Percentiles rank a stretch among this genome's conserved stretches.
These are phyloP conservation scores for Acleris sparsana DNA, from an alignment of 2,888 invertebrate genomes.

Conservation along the genomic window DNA sequence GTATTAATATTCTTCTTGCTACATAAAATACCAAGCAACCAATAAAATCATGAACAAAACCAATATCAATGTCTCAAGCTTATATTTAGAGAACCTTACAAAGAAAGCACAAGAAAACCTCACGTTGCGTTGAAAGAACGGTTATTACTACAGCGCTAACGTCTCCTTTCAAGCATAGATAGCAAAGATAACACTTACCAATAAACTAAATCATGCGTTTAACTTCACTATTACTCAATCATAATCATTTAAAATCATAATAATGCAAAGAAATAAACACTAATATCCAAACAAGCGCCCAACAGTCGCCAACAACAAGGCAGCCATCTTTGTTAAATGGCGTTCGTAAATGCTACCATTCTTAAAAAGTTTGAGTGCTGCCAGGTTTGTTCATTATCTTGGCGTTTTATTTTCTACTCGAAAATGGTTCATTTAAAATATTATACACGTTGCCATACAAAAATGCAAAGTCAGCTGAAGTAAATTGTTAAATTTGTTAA, in stretches of 20 bases:
- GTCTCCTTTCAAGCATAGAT: conserved; percentile 25
- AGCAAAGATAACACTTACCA: conserved; percentile 58
- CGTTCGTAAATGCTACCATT: conserved; percentile 50
- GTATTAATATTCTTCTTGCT: conserved; percentile 44
- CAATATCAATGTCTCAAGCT: conserved; percentile 36
- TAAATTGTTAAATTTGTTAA: too few relatives aligned
- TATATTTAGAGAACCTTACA: conserved; percentile 41
- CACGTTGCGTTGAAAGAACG: conserved; percentile 65
- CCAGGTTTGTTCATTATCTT: conserved; percentile 27
- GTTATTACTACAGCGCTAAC: conserved; percentile 45
- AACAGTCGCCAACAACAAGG: conserved; percentile 81
- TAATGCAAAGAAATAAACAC: conserved; percentile 72
- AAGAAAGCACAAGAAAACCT: conserved; percentile 54
- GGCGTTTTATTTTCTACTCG: conserved; percentile 13
- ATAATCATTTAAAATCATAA: conserved; percentile 60
- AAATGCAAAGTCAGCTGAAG: too few relatives aligned
- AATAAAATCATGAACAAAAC: conserved; percentile 35
- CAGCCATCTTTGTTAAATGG: conserved; percentile 76
- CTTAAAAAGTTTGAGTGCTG: conserved; percentile 32
- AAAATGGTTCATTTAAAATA: not conserved
- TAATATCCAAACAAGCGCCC: conserved; percentile 77
- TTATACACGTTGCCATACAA: too few relatives aligned
- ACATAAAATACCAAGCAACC: conserved; percentile 8
- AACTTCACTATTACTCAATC: conserved; percentile 53
- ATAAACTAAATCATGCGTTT: conserved; percentile 52